Conservation (phyloP, 2,888 invertebrate species). For the Pristionchus maxplancki region DNA sequence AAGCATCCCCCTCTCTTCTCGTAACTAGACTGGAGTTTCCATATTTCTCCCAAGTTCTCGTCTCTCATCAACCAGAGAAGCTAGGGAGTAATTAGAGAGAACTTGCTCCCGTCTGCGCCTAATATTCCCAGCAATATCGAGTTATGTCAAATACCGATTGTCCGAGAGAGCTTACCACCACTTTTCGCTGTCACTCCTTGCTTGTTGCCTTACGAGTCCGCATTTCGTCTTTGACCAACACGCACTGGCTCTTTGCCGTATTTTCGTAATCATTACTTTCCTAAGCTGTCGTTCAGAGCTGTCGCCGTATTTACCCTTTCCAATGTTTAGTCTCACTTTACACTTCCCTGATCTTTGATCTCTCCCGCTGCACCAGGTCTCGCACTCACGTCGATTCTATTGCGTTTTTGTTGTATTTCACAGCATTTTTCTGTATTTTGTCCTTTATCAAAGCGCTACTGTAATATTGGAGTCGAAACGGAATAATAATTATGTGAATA, state of each 20-base stretch:
- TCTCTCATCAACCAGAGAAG: neutral
- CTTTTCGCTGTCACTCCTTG: slow-evolving; percentile 13
- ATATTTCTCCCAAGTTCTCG: neutral
- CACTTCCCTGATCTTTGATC: neutral
- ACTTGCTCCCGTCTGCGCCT: neutral
- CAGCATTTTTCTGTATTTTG: too few relatives aligned
- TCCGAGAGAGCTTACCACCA: neutral
- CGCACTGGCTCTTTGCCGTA: neutral
- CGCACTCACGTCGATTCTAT: neutral
- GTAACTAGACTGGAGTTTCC: neutral
- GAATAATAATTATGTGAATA: slow-evolving; percentile 26
- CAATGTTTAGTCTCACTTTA: too few relatives aligned
- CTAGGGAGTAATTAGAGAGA: neutral
- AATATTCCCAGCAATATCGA: slow-evolving; percentile 15
- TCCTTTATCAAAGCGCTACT: slow-evolving; percentile 19
- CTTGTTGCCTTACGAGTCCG: slow-evolving; percentile 7
- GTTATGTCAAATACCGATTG: neutral
- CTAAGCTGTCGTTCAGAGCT: too few relatives aligned
- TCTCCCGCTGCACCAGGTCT: slow-evolving; percentile 7
- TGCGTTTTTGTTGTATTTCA: too few relatives aligned
- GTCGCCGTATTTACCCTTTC: too few relatives aligned
- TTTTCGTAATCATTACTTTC: too few relatives aligned
- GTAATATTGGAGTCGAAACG: neutral
- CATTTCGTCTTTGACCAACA: slow-evolving; percentile 5
- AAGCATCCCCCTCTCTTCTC: slow-evolving; percentile 6